These are phyloP conservation scores for Cuniculus paca DNA, from an alignment of 2,797 vertebrate species.

Conservation along the genomic window DNA sequence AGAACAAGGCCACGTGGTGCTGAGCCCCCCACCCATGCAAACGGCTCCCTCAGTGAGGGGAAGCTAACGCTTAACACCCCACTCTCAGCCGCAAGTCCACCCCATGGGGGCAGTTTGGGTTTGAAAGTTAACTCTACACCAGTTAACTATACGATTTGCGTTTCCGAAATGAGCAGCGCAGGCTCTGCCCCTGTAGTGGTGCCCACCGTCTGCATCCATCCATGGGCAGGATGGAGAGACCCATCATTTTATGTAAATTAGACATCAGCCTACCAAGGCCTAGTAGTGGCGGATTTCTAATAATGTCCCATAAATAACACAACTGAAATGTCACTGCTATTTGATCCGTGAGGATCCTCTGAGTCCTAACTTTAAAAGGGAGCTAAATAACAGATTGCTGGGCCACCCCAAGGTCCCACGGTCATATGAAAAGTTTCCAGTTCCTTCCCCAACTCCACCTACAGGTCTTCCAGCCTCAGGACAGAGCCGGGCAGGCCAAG, in stretches of 20 bases:
- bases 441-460: background rate
- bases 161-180: background rate
- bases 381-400: background rate
- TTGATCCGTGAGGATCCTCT: background rate
- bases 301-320: background rate
- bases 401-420: background rate
- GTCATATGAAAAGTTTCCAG: background rate
- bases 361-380: background rate
- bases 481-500: background rate
- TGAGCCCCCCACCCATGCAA: background rate
- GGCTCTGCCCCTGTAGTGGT: background rate
- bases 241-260: background rate
- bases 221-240: background rate
- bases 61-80: background rate
- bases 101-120: background rate
- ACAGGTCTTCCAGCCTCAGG: background rate
- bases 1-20: background rate
- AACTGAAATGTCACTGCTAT: background rate
- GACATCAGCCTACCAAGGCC: background rate
- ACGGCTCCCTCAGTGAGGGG: background rate
- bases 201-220: no score
- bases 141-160: background rate
- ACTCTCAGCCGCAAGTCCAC: background rate
- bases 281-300: conserved; percentile 13
- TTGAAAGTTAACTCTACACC: background rate